Conservation (phyloP, 2,888 invertebrate genomes). For the Plebejus anna region DNA sequence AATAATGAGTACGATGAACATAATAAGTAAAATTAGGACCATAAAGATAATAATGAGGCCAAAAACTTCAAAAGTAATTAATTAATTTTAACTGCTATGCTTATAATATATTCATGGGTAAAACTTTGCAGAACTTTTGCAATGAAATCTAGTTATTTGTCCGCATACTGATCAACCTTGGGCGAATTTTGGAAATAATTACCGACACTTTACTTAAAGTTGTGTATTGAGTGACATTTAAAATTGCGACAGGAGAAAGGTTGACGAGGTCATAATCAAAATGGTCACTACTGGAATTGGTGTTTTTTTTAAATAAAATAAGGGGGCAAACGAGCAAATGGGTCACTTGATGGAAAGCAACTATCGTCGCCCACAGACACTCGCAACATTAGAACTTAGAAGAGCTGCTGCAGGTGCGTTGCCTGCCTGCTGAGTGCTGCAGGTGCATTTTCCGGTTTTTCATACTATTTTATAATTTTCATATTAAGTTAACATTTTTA, state of each 20-base stretch:
- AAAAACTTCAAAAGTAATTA: neutral
- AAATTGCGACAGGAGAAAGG: neutral
- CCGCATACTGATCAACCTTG: neutral
- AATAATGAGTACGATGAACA: no score
- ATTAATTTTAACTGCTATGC: neutral
- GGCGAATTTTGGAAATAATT: neutral
- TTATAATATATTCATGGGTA: neutral
- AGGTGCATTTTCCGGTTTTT: no score
- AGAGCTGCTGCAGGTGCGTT: no score
- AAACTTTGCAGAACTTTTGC: neutral
- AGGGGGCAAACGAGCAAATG: no score
- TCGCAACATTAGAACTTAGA: no score
- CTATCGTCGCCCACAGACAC: no score
- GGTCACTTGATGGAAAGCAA: no score
- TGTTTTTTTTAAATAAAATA: no score
- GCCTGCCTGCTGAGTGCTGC: no score
- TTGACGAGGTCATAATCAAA: neutral
- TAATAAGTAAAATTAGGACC: neutral
- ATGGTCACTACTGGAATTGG: neutral
- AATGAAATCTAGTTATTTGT: conserved; percentile 5
- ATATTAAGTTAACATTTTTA: conserved; percentile 21
- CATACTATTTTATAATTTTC: no score
- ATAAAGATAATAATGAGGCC: neutral
- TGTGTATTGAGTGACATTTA: neutral
- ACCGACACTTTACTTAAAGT: neutral